A percentile compares a stretch with the other conserved stretches of the same genome.
These are phyloP conservation scores for Drosophila lacteicornis DNA, from an alignment of 1,140 invertebrate genomes.

Conservation along the genomic window DNA sequence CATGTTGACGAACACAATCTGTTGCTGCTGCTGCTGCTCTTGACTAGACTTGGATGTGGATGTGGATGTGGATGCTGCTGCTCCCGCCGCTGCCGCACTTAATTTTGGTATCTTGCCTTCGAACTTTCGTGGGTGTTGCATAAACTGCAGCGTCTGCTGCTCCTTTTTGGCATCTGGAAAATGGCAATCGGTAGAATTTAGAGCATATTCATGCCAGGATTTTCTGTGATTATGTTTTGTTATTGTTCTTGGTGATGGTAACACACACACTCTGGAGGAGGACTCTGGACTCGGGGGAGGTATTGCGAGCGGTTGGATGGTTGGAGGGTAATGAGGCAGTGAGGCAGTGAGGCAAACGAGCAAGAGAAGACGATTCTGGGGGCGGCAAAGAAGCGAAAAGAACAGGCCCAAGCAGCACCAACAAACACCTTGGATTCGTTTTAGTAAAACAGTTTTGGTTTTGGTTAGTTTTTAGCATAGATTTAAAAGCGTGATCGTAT, in stretches of 20 bases:
- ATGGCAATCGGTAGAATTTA: conserved; percentile 54
- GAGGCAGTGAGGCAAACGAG: conserved; percentile 3
- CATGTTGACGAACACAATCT: conserved; percentile 72
- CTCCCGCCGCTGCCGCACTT: conserved; percentile 41
- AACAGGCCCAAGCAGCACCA: conserved; percentile 53
- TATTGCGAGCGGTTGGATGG: conserved; percentile 9
- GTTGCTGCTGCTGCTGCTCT: conserved; percentile 58
- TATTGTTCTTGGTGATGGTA: conserved; percentile 43
- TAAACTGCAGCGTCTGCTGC: conserved; percentile 69
- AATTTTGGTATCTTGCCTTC: conserved; percentile 84
- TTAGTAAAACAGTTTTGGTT: conserved; percentile 80
- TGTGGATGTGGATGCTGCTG: conserved; percentile 78
- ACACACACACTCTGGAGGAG: conserved; percentile 47
- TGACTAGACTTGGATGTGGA: conserved; percentile 71
- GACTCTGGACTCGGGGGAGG: neutral
- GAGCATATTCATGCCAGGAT: conserved; percentile 17
- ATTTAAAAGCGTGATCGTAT: conserved; percentile 66
- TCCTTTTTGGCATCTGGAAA: conserved; percentile 80
- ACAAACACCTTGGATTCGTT: conserved; percentile 45
- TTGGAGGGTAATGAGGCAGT: conserved; percentile 10
- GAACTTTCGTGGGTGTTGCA: conserved; percentile 80
- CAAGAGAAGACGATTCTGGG: conserved; percentile 31
- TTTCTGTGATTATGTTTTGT: conserved; percentile 17
- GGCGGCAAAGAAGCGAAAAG: conserved; percentile 20
- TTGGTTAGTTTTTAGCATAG: conserved; percentile 63